Conservation (phyloP, 2,888 invertebrate species). For the Spilosoma lubricipeda region DNA sequence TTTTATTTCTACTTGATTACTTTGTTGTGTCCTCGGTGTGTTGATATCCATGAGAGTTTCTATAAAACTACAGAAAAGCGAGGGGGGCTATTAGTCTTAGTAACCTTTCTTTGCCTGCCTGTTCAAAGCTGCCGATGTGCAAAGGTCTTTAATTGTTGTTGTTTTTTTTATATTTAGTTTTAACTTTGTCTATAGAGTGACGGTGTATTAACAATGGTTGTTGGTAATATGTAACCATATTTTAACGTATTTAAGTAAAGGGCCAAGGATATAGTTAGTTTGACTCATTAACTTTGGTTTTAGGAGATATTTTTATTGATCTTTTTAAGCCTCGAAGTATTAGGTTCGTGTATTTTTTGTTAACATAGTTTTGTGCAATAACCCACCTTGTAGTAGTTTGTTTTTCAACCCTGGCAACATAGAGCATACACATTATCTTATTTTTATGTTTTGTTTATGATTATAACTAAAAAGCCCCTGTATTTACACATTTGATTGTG, state of each 20-base stretch:
- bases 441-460: background rate
- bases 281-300: conserved; percentile 14
- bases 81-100: background rate
- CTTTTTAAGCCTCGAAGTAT: background rate
- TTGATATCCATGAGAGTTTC: background rate
- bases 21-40: background rate
- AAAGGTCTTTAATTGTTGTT: conserved; percentile 49
- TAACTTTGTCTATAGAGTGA: conserved; percentile 56
- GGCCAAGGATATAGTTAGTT: conserved; percentile 17
- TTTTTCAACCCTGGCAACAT: background rate
- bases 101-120: background rate
- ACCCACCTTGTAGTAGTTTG: background rate
- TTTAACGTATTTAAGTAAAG: conserved; percentile 18
- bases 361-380: background rate
- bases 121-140: conserved; percentile 17
- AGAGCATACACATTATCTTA: background rate
- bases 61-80: background rate
- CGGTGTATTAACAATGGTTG: conserved; percentile 32
- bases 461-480: background rate
- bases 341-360: conserved; percentile 4
- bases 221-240: conserved; percentile 29
- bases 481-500: background rate
- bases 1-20: background rate
- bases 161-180: conserved; percentile 54
- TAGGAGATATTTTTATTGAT: background rate